Conservation (phyloP, 2,888 invertebrate genomes). For the Automeris io region DNA sequence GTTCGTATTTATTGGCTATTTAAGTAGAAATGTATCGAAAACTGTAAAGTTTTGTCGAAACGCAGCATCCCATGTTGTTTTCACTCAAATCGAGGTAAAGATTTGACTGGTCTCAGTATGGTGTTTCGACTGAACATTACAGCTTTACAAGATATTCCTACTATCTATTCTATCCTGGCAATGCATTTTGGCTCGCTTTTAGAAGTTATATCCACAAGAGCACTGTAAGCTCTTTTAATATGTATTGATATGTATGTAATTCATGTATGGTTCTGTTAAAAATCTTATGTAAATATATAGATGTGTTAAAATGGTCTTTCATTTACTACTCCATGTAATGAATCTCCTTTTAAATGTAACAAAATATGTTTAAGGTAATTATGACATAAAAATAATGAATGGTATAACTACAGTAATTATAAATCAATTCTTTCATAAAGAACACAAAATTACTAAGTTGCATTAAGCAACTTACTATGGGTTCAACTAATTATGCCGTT, state of each 20-base stretch:
- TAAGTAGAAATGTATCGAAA: conserved; percentile 33
- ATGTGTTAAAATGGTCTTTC: conserved; percentile 68
- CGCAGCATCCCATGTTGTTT: conserved; percentile 68
- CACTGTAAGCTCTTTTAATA: conserved; percentile 50
- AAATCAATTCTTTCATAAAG: conserved; percentile 7
- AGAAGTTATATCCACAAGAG: conserved; percentile 33
- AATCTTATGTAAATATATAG: conserved; percentile 76
- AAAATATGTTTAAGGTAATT: conserved; percentile 11
- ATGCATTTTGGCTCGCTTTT: conserved; percentile 54
- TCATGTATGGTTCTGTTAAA: conserved; percentile 71
- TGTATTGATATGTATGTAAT: conserved; percentile 41
- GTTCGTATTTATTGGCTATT: conserved; percentile 31
- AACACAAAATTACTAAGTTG: conserved; percentile 3
- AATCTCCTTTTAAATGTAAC: conserved; percentile 11
- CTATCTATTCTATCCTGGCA: conserved; percentile 47
- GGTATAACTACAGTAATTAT: conserved; percentile 8
- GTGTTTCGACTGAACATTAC: conserved; percentile 41
- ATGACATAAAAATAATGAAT: conserved; percentile 13
- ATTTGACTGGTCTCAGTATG: conserved; percentile 67
- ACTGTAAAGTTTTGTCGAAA: conserved; percentile 40
- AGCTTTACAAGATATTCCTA: conserved; percentile 39
- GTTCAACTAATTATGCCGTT: too few relatives aligned
- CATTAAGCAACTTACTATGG: too few relatives aligned
- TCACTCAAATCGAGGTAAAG: conserved; percentile 58
- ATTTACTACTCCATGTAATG: conserved; percentile 27